Conservation (phyloP, 2,888 invertebrate genomes). For the Polietes domitor region DNA sequence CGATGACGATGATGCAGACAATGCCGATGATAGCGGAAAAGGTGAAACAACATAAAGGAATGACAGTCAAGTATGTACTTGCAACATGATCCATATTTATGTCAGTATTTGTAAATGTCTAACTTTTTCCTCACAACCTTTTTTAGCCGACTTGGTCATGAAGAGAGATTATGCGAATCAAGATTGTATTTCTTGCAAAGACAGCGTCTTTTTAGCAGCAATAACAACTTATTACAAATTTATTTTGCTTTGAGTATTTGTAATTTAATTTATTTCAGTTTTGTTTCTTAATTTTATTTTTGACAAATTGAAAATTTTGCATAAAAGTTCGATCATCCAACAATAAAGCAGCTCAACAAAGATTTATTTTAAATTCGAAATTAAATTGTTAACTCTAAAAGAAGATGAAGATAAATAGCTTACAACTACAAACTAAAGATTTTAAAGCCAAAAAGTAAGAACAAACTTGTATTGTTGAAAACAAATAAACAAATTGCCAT, state of each 20-base stretch:
- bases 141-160: slow-evolving; percentile 2
- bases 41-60: slow-evolving; percentile 85
- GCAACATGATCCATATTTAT: no score
- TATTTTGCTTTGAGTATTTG: background rate
- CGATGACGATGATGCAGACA: slow-evolving; percentile 71
- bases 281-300: slow-evolving; percentile 41
- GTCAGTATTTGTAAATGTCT: no score
- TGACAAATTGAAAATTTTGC: slow-evolving; percentile 34
- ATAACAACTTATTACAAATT: slow-evolving; percentile 12
- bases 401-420: slow-evolving; percentile 33
- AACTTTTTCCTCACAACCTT: no score
- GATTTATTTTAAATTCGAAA: slow-evolving; percentile 48
- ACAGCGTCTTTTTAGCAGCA: slow-evolving; percentile 39
- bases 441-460: slow-evolving; percentile 62
- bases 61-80: slow-evolving; percentile 17
- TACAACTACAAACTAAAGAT: slow-evolving; percentile 41
- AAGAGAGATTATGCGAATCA: background rate
- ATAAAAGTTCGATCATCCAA: slow-evolving; percentile 33
- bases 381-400: slow-evolving; percentile 53
- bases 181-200: slow-evolving; percentile 30
- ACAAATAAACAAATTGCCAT: slow-evolving; percentile 50
- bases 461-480: slow-evolving; percentile 28
- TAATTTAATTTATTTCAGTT: slow-evolving; percentile 5
- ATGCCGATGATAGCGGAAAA: slow-evolving; percentile 91
- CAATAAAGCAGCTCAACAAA: slow-evolving; percentile 28